Percentiles rank a stretch among this genome's conserved stretches.
These are phyloP conservation scores for Spheniscus humboldti DNA, from an alignment of 2,797 vertebrate species.

Conservation along the genomic window DNA sequence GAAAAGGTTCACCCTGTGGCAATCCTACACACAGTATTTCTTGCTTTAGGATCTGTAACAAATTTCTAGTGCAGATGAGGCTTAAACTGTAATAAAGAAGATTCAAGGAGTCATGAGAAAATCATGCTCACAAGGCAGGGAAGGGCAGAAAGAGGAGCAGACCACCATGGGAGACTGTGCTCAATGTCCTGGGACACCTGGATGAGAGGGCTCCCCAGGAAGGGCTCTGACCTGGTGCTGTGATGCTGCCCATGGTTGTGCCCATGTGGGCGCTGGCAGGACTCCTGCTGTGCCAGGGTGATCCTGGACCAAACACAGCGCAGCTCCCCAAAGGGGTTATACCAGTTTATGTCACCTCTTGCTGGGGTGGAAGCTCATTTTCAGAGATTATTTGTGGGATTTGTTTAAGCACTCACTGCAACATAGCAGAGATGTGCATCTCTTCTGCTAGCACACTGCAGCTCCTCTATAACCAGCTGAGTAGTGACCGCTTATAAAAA, in stretches of 20 bases:
- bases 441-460: not conserved
- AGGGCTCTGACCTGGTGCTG: not conserved
- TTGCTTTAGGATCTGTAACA: not conserved
- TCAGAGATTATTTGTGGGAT: not conserved
- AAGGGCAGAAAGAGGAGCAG: not conserved
- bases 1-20: not conserved
- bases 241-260: not conserved
- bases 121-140: not conserved
- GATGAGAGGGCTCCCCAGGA: not conserved
- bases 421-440: fast-evolving
- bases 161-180: fast-evolving
- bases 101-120: not conserved
- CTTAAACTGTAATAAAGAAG: not conserved
- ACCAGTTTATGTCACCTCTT: not conserved
- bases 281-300: not conserved
- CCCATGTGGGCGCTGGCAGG: fast-evolving
- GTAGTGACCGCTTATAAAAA: not conserved
- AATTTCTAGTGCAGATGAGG: not conserved
- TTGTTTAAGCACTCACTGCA: not conserved
- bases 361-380: not conserved
- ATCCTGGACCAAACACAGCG: not conserved
- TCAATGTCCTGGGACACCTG: not conserved
- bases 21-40: not conserved
- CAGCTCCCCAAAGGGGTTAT: not conserved
- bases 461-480: not conserved